Evolutionary conservation across 2,113 vertebrate genomes (phyloP), one percentile per base, ranked within the genome.

Genomic region (Pseudonaja textilis): DNA sequence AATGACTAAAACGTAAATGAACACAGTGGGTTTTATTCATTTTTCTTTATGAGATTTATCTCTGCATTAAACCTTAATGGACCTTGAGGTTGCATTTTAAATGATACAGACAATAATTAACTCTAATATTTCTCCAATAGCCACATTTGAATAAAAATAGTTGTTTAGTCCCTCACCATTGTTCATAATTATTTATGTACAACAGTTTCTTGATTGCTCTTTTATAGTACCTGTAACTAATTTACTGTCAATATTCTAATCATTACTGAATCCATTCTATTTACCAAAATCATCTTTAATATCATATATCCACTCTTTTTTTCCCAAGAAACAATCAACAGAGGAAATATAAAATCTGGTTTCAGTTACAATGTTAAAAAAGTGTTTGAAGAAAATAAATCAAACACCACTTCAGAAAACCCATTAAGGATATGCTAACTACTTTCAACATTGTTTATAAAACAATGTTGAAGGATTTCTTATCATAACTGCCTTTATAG

Each of bases 371-470:
- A 8, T 85, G 93, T 89, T 39, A 92, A 52, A 94, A 57, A 3
- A 88, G 45, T 56, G 56, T 39, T 50, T 89, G 23, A 93, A 93
- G 86, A 39, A 93, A 93, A 86, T 90, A 85, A 42, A 93, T 90
- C 29, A 86, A 86, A 86, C 50, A 87, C 23, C 81, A 2, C 0
- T 92, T 95, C 93, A 89, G 88, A 85, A 92, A 96, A 94, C 29
- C 55, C 87, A 94, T 93, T 93, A 86, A 93, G 87, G 56, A 92
- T 91, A 85, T 95, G 85, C 85, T 93, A 47, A 86, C 91, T 59
- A 16, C 95, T 94, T 93, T 93, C 93, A 93, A 29, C 93, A 47
- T 4, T 96, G 94, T 96, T 92, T 93, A 96, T 96, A 96, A 61
- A 90, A 57, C 93, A 93, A 91, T 95, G 89, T 94, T 90, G 90